Percentiles rank a stretch among this genome's conserved stretches.
phyloP scores from a whole-genome alignment of 1,140 invertebrate species.

The Hetaerina americana region DNA sequence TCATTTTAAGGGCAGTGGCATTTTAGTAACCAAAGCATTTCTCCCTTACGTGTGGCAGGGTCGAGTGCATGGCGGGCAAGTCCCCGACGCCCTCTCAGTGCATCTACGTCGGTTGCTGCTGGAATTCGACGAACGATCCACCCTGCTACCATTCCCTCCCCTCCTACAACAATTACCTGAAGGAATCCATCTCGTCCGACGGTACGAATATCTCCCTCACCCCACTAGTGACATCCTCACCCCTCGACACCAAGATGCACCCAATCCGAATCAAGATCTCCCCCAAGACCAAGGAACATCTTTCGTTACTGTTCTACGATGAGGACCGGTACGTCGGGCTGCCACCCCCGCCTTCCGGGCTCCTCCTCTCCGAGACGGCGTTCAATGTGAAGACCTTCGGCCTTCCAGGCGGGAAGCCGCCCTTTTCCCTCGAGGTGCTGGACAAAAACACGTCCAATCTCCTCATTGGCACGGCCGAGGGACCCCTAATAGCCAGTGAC shows the following conservation, averaged over 20 bases:
- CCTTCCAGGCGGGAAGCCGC: not conserved
- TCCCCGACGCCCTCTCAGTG: conserved; percentile 8
- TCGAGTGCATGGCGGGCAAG: not conserved
- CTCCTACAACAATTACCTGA: conserved; percentile 16
- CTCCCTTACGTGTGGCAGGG: too few species aligned
- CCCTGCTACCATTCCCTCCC: conserved; percentile 19
- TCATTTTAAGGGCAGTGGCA: too few species aligned
- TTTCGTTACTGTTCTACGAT: conserved; percentile 1
- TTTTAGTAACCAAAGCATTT: too few species aligned
- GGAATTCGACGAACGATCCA: conserved; percentile 8
- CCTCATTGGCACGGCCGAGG: conserved; percentile 26
- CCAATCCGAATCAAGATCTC: not conserved
- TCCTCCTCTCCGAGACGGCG: conserved; percentile 8
- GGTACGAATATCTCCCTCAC: conserved; percentile 3
- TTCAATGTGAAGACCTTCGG: conserved; percentile 9
- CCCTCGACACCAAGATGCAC: conserved; percentile 6
- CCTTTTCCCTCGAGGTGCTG: not conserved
- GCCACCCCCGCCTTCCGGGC: not conserved
- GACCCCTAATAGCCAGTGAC: conserved; percentile 28
- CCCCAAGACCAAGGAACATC: conserved; percentile 8
- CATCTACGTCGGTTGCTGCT: conserved; percentile 17
- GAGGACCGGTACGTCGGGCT: not conserved
- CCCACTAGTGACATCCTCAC: conserved; percentile 3
- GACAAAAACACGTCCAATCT: not conserved
- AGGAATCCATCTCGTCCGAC: not conserved